Evolutionary conservation across 2,888 invertebrate genomes (phyloP), one percentile per base, ranked within the genome.

Genomic region (Caenorhabditis sulstoni): DNA sequence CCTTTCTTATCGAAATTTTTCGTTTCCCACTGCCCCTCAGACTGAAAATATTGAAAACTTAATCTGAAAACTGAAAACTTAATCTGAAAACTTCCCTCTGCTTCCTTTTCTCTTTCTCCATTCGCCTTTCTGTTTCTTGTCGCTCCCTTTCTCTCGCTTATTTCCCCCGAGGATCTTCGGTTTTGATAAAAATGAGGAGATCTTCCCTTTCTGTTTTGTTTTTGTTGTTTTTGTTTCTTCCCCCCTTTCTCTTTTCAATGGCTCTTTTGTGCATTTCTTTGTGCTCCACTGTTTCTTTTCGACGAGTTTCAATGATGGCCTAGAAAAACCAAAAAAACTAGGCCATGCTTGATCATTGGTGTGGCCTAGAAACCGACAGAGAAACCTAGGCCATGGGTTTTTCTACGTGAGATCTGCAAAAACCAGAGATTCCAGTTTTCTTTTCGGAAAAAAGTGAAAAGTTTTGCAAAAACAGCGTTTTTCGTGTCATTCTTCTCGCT

Each of bases 351-450:
- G 29, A 29, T 29, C 29, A 29, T 29, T 29, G 29, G 9, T 44
- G 3, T 39, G 55, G 55, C 39, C 55, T 55, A 55, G 55, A 39
- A 55, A 1, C 18, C 47, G 12, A 47, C n/a, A 23, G 22, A 7
- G 29, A 49, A 62, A 50, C 9, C n/a, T 50, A 62, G 52, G 50
- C 62, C 62, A 62, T 29, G n/a, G n/a, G n/a, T n/a, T n/a, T n/a
- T n/a, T n/a, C n/a, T n/a, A n/a, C n/a, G n/a, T n/a, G n/a, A n/a
- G n/a, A n/a, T n/a, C n/a, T n/a, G n/a, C n/a, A n/a, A n/a, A n/a
- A n/a, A n/a, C n/a, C n/a, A n/a, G n/a, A n/a, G n/a, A n/a, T n/a
- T n/a, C n/a, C n/a, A n/a, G n/a, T n/a, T n/a, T n/a, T n/a, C n/a
- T n/a, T n/a, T n/a, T n/a, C n/a, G n/a, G n/a, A n/a, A n/a, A n/a